Conservation (phyloP, 2,113 vertebrate species). For the Mesembrinibis cayennensis region DNA sequence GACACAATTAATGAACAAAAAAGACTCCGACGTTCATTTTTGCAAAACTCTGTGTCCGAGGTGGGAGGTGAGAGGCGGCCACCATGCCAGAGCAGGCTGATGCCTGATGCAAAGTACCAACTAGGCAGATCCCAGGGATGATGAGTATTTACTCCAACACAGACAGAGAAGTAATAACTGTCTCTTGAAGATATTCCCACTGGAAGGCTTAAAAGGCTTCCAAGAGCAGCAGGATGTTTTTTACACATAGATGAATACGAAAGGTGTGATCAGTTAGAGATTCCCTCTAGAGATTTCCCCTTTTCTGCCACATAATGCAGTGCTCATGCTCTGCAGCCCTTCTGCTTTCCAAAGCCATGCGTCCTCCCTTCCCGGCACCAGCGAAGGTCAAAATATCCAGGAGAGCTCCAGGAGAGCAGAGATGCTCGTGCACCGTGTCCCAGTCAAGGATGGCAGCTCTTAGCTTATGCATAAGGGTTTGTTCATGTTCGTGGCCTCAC, state of each 20-base stretch:
- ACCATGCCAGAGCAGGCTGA: background rate
- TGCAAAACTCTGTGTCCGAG: background rate
- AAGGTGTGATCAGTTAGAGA: background rate
- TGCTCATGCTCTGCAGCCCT: background rate
- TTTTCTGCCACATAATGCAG: background rate
- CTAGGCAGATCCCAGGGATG: background rate
- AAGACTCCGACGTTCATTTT: background rate
- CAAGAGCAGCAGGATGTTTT: constrained; percentile 27
- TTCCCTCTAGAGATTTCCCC: background rate
- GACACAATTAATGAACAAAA: background rate
- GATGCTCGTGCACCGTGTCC: accelerated
- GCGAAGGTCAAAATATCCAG: background rate
- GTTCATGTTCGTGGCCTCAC: background rate
- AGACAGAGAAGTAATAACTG: background rate
- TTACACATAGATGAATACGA: constrained; percentile 19
- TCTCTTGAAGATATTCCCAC: constrained; percentile 25
- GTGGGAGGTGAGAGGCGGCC: background rate
- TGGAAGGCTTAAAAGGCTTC: constrained; percentile 39
- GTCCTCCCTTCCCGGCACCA: background rate
- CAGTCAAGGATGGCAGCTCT: background rate
- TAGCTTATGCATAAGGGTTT: background rate
- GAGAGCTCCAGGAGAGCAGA: background rate
- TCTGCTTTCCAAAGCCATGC: background rate
- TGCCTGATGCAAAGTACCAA: background rate
- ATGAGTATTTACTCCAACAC: background rate